A percentile compares a stretch with the other conserved stretches of the same genome.
Evolutionary conservation across 2,113 vertebrate genomes (phyloP).

Genomic region (Lipotes vexillifer): DNA sequence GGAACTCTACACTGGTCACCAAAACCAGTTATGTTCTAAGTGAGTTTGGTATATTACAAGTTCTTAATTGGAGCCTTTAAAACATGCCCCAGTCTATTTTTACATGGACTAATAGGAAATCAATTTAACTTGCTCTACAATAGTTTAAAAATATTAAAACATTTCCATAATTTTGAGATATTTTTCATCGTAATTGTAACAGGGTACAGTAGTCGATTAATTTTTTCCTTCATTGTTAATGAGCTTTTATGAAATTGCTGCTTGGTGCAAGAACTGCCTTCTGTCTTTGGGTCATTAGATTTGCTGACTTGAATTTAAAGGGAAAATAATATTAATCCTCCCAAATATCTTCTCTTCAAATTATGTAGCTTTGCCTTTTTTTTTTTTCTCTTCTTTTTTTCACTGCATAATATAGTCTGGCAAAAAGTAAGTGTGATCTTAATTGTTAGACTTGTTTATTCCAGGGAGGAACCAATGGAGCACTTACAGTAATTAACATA

Average conservation of each 20-base stretch:
- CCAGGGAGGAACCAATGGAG: constrained; percentile 76
- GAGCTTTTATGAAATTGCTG: constrained; percentile 36
- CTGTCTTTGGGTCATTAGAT: constrained; percentile 26
- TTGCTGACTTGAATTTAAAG: constrained; percentile 61
- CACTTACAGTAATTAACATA: constrained; percentile 83
- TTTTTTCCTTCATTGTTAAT: constrained; percentile 46
- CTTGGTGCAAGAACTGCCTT: not conserved
- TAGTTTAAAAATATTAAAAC: constrained; percentile 25
- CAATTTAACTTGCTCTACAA: constrained; percentile 28
- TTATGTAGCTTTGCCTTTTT: not conserved
- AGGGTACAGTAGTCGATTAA: constrained; percentile 26
- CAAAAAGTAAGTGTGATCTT: constrained; percentile 77
- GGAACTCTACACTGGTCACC: not conserved
- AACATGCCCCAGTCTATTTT: not conserved
- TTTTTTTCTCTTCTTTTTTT: not conserved
- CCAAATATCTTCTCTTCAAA: constrained; percentile 30
- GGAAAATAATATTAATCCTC: not conserved
- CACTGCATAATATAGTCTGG: constrained; percentile 61
- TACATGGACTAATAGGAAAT: constrained; percentile 18
- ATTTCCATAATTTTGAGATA: constrained; percentile 51
- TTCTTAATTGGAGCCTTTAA: constrained; percentile 25
- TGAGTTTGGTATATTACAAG: not conserved
- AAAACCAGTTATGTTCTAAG: not conserved
- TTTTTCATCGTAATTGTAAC: constrained; percentile 57
- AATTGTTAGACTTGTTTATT: constrained; percentile 80